Conservation (phyloP, 2,797 vertebrate genomes). For the Gymnothorax reevesii region DNA sequence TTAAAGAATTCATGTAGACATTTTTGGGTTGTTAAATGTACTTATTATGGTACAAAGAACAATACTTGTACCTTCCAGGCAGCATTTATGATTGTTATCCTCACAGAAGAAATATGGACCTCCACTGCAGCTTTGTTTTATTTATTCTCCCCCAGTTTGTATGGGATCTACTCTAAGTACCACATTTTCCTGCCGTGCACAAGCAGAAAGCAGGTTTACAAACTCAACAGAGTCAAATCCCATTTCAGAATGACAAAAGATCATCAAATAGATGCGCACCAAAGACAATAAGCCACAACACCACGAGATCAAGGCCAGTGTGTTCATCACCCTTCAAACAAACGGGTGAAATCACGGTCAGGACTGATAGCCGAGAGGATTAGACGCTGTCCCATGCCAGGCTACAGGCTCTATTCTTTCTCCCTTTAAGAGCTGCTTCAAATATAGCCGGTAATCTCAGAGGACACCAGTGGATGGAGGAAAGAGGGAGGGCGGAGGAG, state of each 20-base stretch:
- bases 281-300: background rate
- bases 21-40: too few species aligned
- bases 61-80: too few species aligned
- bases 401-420: conserved; percentile 23
- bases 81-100: too few species aligned
- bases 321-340: background rate
- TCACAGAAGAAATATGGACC: too few species aligned
- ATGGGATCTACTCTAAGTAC: background rate
- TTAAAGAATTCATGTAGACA: too few species aligned
- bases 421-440: conserved; percentile 28
- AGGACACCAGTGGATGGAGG: background rate
- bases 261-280: background rate
- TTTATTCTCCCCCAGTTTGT: background rate
- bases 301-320: background rate
- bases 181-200: background rate
- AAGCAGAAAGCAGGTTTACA: background rate
- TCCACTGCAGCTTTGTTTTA: too few species aligned
- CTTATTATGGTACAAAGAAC: too few species aligned
- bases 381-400: conserved; percentile 19
- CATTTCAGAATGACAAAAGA: background rate
- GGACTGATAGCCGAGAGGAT: conserved; percentile 25
- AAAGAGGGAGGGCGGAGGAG: conserved; percentile 23
- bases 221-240: background rate
- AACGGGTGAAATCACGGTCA: conserved; percentile 1
- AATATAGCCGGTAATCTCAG: conserved; percentile 48